Conservation (phyloP, 2,113 vertebrate genomes). For the Oryzias celebensis region DNA sequence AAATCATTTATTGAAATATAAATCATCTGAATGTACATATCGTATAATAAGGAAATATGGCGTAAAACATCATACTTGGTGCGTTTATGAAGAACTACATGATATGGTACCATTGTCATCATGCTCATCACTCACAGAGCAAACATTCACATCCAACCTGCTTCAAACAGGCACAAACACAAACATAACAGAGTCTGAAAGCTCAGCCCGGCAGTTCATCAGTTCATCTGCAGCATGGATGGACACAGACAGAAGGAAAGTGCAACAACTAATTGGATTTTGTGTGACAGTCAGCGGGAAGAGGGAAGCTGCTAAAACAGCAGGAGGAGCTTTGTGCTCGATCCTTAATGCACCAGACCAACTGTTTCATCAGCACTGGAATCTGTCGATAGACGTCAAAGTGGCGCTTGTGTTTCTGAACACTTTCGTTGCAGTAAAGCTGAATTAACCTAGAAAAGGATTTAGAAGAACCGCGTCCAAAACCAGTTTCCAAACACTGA, state of each 20-base stretch:
- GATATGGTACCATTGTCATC: slow-evolving; percentile 75
- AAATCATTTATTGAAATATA: slow-evolving; percentile 86
- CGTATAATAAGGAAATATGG: slow-evolving; percentile 70
- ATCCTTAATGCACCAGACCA: slow-evolving; percentile 90
- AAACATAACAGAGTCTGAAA: neutral
- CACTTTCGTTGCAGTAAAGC: too few relatives aligned
- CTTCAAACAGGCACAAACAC: slow-evolving; percentile 44
- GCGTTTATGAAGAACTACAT: slow-evolving; percentile 70
- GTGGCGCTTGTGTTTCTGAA: neutral
- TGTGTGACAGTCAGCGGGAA: slow-evolving; percentile 85
- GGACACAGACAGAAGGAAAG: slow-evolving; percentile 71
- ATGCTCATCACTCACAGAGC: slow-evolving; percentile 64
- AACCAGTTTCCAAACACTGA: too few relatives aligned
- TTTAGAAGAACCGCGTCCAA: too few relatives aligned
- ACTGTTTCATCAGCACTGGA: neutral
- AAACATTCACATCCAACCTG: slow-evolving; percentile 79
- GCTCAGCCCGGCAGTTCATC: slow-evolving; percentile 2
- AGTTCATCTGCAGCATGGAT: too few relatives aligned
- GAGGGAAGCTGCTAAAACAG: slow-evolving; percentile 90
- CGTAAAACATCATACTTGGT: slow-evolving; percentile 69
- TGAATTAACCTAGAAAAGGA: too few relatives aligned
- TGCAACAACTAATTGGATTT: slow-evolving; percentile 93
- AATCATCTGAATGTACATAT: slow-evolving; percentile 82
- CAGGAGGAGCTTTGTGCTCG: slow-evolving; percentile 78
- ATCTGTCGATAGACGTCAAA: too few relatives aligned